Percentiles rank a stretch among this genome's conserved stretches.
Conservation (phyloP, 2,797 vertebrate species). For the Tragopan temminckii region DNA sequence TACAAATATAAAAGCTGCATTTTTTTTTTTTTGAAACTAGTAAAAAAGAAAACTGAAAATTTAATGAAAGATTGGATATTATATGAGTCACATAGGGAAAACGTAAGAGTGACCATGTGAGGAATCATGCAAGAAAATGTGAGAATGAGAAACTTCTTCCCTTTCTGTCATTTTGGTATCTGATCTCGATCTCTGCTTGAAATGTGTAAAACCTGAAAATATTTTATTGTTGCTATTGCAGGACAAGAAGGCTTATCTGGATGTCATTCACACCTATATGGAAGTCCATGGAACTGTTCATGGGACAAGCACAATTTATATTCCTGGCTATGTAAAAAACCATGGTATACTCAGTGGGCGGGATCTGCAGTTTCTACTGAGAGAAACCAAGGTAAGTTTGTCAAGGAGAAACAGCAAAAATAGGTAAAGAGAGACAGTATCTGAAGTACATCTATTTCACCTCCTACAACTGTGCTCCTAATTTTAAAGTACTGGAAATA, state of each 20-base stretch:
- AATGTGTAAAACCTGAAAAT: neutral
- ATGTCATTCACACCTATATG: slow-evolving; percentile 95
- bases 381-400: slow-evolving; percentile 93
- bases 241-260: slow-evolving; percentile 96
- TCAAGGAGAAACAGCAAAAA: neutral
- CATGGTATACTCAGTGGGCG: slow-evolving; percentile 97
- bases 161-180: neutral
- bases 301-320: slow-evolving; percentile 92
- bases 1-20: neutral
- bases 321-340: slow-evolving; percentile 95
- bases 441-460: neutral
- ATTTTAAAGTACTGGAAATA: slow-evolving; percentile 33
- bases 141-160: neutral
- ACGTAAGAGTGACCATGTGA: neutral
- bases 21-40: neutral
- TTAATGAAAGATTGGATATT: neutral
- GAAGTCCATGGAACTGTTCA: slow-evolving; percentile 97
- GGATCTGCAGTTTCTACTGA: slow-evolving; percentile 95
- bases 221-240: slow-evolving; percentile 64
- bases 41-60: neutral
- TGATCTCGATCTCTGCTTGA: neutral
- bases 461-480: neutral
- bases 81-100: neutral
- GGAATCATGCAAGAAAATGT: neutral
- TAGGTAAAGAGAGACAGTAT: neutral